Conservation (phyloP, 2,888 invertebrate species). For the Zaprionus bogoriensis region DNA sequence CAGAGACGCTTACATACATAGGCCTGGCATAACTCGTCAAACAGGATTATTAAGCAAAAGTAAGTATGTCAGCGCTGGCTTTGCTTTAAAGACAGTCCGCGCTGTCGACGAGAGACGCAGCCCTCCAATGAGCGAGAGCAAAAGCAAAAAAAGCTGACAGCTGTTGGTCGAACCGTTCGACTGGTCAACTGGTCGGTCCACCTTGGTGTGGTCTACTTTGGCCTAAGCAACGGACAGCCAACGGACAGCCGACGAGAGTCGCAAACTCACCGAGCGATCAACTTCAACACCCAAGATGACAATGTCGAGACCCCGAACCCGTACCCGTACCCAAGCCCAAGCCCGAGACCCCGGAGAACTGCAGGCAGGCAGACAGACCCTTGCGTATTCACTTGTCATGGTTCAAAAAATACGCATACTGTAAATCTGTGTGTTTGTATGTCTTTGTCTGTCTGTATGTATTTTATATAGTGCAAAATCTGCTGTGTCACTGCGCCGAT, state of each 20-base stretch:
- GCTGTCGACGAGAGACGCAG: conserved; percentile 6
- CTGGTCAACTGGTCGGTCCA: conserved; percentile 14
- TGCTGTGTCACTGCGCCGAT: conserved; percentile 7
- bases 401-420: no score
- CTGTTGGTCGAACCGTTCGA: conserved; percentile 53
- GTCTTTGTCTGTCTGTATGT: no score
- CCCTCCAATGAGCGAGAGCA: background rate
- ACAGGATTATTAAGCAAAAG: conserved; percentile 78
- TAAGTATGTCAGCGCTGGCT: conserved; percentile 71
- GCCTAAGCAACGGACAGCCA: background rate
- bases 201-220: conserved; percentile 32
- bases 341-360: background rate
- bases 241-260: background rate
- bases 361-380: background rate
- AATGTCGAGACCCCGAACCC: background rate
- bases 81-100: conserved; percentile 44
- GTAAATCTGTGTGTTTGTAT: no score
- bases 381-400: background rate
- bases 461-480: background rate
- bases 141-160: conserved; percentile 53
- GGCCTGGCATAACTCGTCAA: conserved; percentile 74
- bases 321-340: background rate
- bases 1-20: background rate
- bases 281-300: background rate
- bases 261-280: background rate